Conservation (phyloP, 2,888 invertebrate species). For the Sinhomidia bicolor region DNA sequence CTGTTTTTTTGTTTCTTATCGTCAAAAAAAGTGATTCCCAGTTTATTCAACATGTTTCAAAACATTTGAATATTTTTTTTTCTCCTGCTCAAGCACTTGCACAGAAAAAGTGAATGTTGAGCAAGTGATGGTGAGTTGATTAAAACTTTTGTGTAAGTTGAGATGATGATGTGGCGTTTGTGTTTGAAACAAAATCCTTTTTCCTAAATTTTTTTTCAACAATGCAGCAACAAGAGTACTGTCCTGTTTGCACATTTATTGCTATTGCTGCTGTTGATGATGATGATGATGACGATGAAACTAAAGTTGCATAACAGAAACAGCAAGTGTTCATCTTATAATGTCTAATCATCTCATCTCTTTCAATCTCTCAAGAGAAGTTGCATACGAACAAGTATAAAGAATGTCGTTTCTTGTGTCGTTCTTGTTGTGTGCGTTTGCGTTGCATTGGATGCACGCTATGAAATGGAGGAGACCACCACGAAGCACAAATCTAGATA, state of each 20-base stretch:
- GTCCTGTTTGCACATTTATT: too few relatives aligned
- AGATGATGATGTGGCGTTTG: too few relatives aligned
- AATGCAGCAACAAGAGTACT: too few relatives aligned
- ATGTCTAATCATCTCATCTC: neutral
- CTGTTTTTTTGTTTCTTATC: too few relatives aligned
- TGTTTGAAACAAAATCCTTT: neutral
- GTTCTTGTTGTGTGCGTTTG: too few relatives aligned
- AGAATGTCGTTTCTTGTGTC: neutral
- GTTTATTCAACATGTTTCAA: too few relatives aligned
- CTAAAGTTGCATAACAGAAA: constrained; percentile 35
- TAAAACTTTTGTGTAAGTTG: neutral
- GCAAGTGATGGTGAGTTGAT: neutral
- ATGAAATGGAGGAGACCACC: neutral
- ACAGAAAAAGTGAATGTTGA: too few relatives aligned
- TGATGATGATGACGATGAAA: neutral
- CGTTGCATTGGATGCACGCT: too few relatives aligned
- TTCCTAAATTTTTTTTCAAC: neutral
- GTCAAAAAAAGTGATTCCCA: too few relatives aligned
- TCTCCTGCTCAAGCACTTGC: too few relatives aligned
- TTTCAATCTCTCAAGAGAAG: neutral
- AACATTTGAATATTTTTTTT: too few relatives aligned
- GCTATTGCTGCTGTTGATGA: too few relatives aligned
- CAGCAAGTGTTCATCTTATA: constrained; percentile 37
- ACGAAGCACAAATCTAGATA: neutral
- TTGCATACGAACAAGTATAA: neutral